Base-by-base conservation (phyloP, 2,888 invertebrate species). In the Scaptodrosophila latifasciaeformis region DNA sequence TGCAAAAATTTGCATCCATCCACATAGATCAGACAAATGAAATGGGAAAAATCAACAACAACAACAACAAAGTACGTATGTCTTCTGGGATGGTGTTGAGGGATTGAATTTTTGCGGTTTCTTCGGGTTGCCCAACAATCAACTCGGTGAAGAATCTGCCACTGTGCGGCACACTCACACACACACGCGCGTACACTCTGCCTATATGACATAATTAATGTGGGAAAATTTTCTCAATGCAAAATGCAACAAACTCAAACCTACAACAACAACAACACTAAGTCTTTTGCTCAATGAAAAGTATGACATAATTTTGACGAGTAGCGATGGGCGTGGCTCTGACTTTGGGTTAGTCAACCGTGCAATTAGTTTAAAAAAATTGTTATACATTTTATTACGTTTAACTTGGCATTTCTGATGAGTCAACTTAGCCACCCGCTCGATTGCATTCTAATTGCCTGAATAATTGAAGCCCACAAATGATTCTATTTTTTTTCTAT, bases 181-280 rank as follows among this genome's bases (percentile, higher is more conserved):
- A n/a, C n/a, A n/a, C n/a, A n/a, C n/a, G n/a, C n/a, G n/a, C n/a
- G n/a, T n/a, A n/a, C n/a, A n/a, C n/a, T 54, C 62, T 55, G 59
- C 55, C 54, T 62, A 49, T 39, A 56, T 71, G 76, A 65, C 72
- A 79, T 79, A 79, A 76, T 79, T 67, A 69, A 49, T 77, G 78
- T 78, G 76, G 54, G 76, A 78, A 80, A 59, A 51, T 9, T n/a
- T 10, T 5, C 35, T 64, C 53, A 61, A 55, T 21, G 52, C 52
- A n/a, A 30, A 44, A 52, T 59, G 46, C 42, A 49, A 37, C 54
- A 59, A 43, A 40, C 24, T 12, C 19, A 35, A 51, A 45, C 37
- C 44, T 48, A 27, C 46, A 29, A 46, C 42, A 54, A 59, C 57
- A 62, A 34, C 17, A 37, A 37, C 15, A 56, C 46, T 34, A 31